Base-by-base conservation (phyloP, 1,140 invertebrate species). In the Aporrectodea caliginosa region DNA sequence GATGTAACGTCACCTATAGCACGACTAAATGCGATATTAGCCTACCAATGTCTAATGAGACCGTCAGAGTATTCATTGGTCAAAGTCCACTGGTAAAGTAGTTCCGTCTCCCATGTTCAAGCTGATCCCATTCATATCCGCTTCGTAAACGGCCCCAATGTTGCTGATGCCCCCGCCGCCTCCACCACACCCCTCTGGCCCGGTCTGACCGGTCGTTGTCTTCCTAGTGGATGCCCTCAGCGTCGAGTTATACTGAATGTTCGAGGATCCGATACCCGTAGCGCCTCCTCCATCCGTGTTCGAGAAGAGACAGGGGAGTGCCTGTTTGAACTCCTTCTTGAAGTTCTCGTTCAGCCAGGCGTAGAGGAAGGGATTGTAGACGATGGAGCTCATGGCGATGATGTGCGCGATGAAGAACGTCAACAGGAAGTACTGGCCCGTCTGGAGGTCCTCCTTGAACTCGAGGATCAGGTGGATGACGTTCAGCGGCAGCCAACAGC, bases 311-410 rank as follows among this genome's bases (percentile, higher is more conserved):
- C 84, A 88, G 31, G 86, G 87, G 32, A 87, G 79, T 16, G 87
- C 82, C 68, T 81, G 83, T 80, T 85, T 85, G 82, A 98, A 98
- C 88, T 98, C 95, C 89, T 98, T 98, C 82, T 95, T 92, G 88
- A 98, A 98, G 88, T 97, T 98, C 80, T 98, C 97, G 89, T 99
- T 99, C 88, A 99, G 92, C 95, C 96, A 99, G 71, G 96, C 96
- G 89, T 98, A 99, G 1, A 98, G 70, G 14, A 72, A 72, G 6
- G 31, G 70, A 32, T 32, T 72, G 43, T 58, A 58, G 43, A 58
- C 43, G 0, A 94, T 96, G 1, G 95, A 96, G 92, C 94, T 95
- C 91, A 98, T 98, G 35, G 96, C 96, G 80, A 98, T 92, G 2
- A 95, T 92, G 86, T 99, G 97, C 1, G 93, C 92, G 70, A 94